Evolutionary conservation across 2,888 invertebrate genomes (phyloP).

Genomic region (Netelia melanura): DNA sequence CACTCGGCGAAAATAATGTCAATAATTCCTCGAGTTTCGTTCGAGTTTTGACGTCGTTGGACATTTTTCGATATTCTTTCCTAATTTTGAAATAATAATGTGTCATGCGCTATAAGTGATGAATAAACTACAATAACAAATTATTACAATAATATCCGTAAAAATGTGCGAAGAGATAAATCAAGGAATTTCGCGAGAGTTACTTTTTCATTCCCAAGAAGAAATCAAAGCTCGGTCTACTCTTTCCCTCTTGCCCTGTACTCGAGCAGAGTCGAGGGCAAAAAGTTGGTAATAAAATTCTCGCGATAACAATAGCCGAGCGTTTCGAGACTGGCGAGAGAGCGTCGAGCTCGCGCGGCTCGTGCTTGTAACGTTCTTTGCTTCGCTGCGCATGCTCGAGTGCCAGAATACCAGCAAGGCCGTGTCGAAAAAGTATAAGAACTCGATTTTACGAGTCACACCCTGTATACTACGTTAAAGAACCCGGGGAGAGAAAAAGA

Average conservation of each 20-base stretch:
- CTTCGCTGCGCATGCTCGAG: constrained; percentile 10
- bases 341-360: neutral
- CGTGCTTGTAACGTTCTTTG: neutral
- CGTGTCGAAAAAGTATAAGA: constrained; percentile 46
- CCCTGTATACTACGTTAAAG: constrained; percentile 25
- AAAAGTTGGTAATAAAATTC: constrained; percentile 50
- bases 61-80: constrained; percentile 11
- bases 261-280: neutral
- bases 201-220: constrained; percentile 11
- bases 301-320: constrained; percentile 47
- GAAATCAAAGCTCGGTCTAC: neutral
- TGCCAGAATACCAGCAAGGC: constrained; percentile 40
- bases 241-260: neutral
- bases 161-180: neutral
- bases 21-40: neutral
- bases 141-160: neutral
- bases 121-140: neutral
- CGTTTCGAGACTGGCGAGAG: constrained; percentile 36
- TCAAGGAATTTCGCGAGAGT: constrained; percentile 6
- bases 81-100: neutral
- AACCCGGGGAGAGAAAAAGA: constrained; percentile 10
- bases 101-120: neutral
- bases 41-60: neutral
- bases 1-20: neutral
- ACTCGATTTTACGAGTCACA: constrained; percentile 53